These are phyloP conservation scores for Ephestia elutella DNA, from an alignment of 1,140 invertebrate genomes.

Conservation along the genomic window DNA sequence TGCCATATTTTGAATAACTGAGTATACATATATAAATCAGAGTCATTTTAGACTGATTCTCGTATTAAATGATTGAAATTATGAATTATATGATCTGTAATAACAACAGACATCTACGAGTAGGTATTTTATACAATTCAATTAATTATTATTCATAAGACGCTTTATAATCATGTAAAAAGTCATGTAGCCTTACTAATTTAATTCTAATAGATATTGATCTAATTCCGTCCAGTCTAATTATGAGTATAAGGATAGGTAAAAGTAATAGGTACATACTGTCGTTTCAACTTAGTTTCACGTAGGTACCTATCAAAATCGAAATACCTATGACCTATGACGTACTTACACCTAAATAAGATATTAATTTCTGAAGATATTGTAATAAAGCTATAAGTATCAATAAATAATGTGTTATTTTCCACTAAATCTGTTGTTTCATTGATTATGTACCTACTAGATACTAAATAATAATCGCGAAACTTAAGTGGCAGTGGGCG, in stretches of 20 bases:
- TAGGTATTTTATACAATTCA: background rate
- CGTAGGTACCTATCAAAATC: too few species aligned
- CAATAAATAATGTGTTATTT: constrained; percentile 61
- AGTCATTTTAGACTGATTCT: constrained; percentile 60
- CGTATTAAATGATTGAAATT: constrained; percentile 28
- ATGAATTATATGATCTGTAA: constrained; percentile 18
- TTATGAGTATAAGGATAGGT: background rate
- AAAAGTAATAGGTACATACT: too few species aligned
- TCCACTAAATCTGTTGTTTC: constrained; percentile 44
- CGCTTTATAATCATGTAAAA: constrained; percentile 60
- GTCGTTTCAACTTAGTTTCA: constrained; percentile 18
- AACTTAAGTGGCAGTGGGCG: too few species aligned
- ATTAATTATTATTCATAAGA: constrained; percentile 15
- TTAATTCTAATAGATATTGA: constrained; percentile 40
- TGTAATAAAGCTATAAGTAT: constrained; percentile 51
- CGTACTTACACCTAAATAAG: too few species aligned
- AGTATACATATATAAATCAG: constrained; percentile 41
- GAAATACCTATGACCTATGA: too few species aligned
- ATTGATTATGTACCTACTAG: constrained; percentile 21
- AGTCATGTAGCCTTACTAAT: constrained; percentile 70
- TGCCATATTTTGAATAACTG: constrained; percentile 47
- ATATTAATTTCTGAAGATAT: constrained; percentile 25
- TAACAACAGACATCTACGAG: constrained; percentile 10
- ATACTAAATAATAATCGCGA: too few species aligned
- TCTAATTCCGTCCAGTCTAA: constrained; percentile 56